Evolutionary conservation across 2,797 vertebrate species (phyloP), one percentile per base, ranked within the genome.

Genomic region (Sebastes variabilis): DNA sequence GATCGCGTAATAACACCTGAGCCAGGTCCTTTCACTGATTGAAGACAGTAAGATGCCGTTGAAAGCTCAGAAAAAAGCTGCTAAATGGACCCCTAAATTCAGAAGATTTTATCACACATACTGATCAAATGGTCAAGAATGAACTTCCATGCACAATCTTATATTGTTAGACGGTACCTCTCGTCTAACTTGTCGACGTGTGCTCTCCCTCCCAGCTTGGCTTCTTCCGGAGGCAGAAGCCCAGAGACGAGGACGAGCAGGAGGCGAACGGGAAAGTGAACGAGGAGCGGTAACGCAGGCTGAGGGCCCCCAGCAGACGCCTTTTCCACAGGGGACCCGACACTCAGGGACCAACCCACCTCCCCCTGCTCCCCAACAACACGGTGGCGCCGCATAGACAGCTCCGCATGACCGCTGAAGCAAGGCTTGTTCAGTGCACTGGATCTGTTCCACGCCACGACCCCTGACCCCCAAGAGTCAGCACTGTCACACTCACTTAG

Each of bases 221-320:
- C 59, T 99, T 99, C 93, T 99, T 99, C 90, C 96, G 95, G 92
- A 97, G 95, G 86, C 97, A 96, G 87, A 96, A 95, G 80, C 91
- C 95, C 75, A 93, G 91, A 62, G 96, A 96, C 0, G 91, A 95
- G 0, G 91, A 94, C 0, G 95, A 96, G 87, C 94, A 81, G 79
- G 96, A 95, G 83, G 90, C 82, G 22, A 96, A 95, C 12, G 90
- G 95, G 76, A 98, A 96, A 86, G 96, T 94, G 81, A 85, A 96
- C 22, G 97, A 99, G 67, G 95, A 96, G 11, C 95, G 96, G 92
- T 96, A 96, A 96, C 94, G 89, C 92, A 92, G 92, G 91, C 88
- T 88, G 59, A 84, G 84, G 91, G 75, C 90, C 86, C 86, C 85
- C 88, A 83, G 73, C 88, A 90, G 86, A 92, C 85, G 58, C 86